Base-by-base conservation (phyloP, 2,888 invertebrate genomes). In the Alitta virens region DNA sequence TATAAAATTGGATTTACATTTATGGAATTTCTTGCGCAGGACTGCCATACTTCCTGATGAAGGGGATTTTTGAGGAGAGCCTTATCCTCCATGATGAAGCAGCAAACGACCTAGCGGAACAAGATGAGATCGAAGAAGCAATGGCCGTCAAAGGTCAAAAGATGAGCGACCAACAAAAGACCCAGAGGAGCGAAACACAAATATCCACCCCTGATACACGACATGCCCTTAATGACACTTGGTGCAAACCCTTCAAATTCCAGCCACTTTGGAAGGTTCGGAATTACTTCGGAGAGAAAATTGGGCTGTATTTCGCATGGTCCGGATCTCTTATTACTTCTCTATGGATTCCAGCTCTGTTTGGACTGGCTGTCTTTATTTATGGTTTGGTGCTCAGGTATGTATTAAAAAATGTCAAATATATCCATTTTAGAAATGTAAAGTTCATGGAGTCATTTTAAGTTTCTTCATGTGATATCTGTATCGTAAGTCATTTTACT, bases 301-400 rank as follows among this genome's bases (percentile, higher is more conserved):
- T 84, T 64, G 83, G 78, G 0, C 77, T 84, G 40, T 83, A 84
- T 67, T 84, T 84, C 71, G 84, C 83, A 1, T 84, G 83, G 83
- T 77, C 80, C 14, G 84, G 83, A 0, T 76, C 77, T 25, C 72
- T 83, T 25, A 73, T 81, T 2, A 72, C 77, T 1, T 72, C 83
- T 2, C 71, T 84, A 12, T 82, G 82, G 81, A 68, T 83, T 1
- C 83, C 84, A 0, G 78, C 81, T 52, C 12, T 83, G 0, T 76
- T 83, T 66, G 84, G 84, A 7, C 33, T 83, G 9, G 69, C 68
- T 38, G 75, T 82, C 7, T 83, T 84, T 67, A 63, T 78, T 2
- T 83, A 79, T 69, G 84, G 83, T 2, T 63, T 83, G 0, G 68
- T 72, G 2, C 68, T 73, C 46, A 82, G 81, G 83, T 83, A 63